Percentiles rank a stretch among this genome's conserved stretches.
These are phyloP conservation scores for Myiopsitta monachus DNA, from an alignment of 2,113 vertebrate species.

Conservation along the genomic window DNA sequence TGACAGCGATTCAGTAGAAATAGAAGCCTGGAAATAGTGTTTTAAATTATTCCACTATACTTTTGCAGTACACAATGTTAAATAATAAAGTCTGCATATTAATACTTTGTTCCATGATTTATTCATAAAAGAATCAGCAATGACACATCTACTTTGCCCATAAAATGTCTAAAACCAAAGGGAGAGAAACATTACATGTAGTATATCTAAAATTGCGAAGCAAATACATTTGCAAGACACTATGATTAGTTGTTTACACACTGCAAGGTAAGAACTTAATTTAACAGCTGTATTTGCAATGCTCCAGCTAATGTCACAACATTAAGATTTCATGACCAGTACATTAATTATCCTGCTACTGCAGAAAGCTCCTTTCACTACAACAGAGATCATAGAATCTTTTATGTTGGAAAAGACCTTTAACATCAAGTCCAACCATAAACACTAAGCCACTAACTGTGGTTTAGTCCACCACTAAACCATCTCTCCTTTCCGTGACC, in stretches of 20 bases:
- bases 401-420: neutral
- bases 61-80: neutral
- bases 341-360: neutral
- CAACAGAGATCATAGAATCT: neutral
- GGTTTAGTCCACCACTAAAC: neutral
- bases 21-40: neutral
- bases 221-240: neutral
- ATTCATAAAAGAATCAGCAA: neutral
- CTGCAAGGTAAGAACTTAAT: neutral
- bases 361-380: neutral
- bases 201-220: neutral
- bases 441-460: neutral
- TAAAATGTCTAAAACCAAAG: neutral
- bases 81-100: neutral
- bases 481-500: neutral
- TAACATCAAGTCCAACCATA: neutral
- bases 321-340: neutral
- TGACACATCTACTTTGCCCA: neutral
- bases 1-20: neutral
- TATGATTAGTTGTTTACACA: neutral
- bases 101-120: neutral
- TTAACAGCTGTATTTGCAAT: constrained; percentile 14
- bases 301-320: neutral
- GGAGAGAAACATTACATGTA: neutral
- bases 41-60: neutral